A percentile compares a stretch with the other conserved stretches of the same genome.
phyloP scores from a whole-genome alignment of 2,113 vertebrate species.

The Platichthys flesus region DNA sequence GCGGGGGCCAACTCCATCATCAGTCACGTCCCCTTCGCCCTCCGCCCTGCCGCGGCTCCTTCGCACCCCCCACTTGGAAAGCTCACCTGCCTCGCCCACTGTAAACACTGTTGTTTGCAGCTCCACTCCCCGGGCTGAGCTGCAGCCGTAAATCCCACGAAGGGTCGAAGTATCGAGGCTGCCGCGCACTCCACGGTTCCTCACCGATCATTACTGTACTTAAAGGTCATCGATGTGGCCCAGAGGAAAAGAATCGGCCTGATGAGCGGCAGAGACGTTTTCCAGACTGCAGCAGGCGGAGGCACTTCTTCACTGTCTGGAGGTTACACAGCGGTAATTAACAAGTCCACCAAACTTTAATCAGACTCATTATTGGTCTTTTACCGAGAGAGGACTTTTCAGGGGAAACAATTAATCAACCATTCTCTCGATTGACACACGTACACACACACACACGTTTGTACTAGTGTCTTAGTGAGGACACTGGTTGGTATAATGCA shows the following conservation, averaged over 20 bases:
- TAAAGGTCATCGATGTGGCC: slow-evolving; percentile 42
- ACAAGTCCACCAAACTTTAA: slow-evolving; percentile 62
- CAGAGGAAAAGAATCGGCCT: slow-evolving; percentile 31
- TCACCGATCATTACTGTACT: slow-evolving; percentile 49
- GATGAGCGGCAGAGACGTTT: slow-evolving; percentile 19
- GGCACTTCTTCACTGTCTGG: slow-evolving; percentile 55
- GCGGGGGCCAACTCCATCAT: slow-evolving; percentile 47
- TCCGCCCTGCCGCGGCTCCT: slow-evolving; percentile 43
- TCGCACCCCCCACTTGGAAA: slow-evolving; percentile 25
- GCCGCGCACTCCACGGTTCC: slow-evolving; percentile 20
- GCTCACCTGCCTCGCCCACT: slow-evolving; percentile 43
- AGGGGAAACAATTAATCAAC: slow-evolving; percentile 65
- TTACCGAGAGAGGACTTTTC: slow-evolving; percentile 55
- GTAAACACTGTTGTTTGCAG: slow-evolving; percentile 41
- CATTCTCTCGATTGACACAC: slow-evolving; percentile 39
- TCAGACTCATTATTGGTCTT: slow-evolving; percentile 70
- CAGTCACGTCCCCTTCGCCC: slow-evolving; percentile 49
- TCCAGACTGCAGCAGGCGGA: slow-evolving; percentile 29
- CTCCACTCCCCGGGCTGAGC: slow-evolving; percentile 2
- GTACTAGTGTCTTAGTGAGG: no score
- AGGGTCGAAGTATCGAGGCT: slow-evolving; percentile 38
- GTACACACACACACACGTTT: neutral
- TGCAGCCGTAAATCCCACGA: slow-evolving; percentile 26
- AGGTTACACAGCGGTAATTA: slow-evolving; percentile 57
- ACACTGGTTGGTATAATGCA: no score